Percentiles rank a stretch among this genome's conserved stretches.
These are phyloP conservation scores for Todus mexicanus DNA, from an alignment of 2,797 vertebrate genomes.

Conservation along the genomic window DNA sequence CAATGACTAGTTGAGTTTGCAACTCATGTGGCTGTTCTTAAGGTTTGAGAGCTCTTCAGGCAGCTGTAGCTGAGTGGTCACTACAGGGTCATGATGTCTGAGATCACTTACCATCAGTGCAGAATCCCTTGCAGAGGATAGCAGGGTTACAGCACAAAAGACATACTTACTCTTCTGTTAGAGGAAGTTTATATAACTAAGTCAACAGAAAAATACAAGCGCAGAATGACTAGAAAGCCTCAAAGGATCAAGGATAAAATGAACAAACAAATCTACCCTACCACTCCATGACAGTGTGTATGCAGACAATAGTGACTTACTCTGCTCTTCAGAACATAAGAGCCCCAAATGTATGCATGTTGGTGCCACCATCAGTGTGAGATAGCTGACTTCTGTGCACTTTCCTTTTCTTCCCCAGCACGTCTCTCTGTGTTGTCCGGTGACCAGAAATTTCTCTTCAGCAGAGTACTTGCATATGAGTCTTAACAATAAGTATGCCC, in stretches of 20 bases:
- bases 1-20: background rate
- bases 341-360: background rate
- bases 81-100: background rate
- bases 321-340: background rate
- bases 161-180: background rate
- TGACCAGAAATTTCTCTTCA: background rate
- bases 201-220: conserved; percentile 10
- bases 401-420: background rate
- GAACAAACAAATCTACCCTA: background rate
- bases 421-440: background rate
- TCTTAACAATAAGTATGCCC: background rate
- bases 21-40: background rate
- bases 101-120: background rate
- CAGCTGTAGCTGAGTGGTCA: background rate
- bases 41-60: background rate
- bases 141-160: background rate
- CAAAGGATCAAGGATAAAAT: background rate
- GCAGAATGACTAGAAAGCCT: background rate
- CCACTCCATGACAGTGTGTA: rapidly evolving
- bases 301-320: background rate
- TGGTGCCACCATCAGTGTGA: background rate
- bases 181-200: conserved; percentile 23
- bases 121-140: background rate
- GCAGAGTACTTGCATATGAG: background rate
- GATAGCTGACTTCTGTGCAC: background rate